Evolutionary conservation across 2,113 vertebrate species (phyloP).

Genomic region (Hydropotes inermis): DNA sequence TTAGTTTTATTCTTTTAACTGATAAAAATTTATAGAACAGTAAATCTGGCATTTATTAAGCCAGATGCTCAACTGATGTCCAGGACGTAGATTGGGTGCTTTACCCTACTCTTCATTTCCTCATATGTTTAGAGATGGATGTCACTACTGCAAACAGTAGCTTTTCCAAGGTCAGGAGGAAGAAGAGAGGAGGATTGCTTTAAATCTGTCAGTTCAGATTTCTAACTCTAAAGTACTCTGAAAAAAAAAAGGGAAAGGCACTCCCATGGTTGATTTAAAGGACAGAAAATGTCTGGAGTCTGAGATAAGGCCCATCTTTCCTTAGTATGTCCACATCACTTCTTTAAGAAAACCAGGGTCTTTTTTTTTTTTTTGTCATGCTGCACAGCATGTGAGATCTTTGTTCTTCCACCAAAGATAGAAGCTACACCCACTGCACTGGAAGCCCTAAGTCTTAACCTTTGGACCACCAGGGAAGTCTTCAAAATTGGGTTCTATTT

Average conservation of each 20-base stretch:
- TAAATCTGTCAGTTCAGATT: background rate
- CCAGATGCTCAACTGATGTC: background rate
- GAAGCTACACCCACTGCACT: background rate
- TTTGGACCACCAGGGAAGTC: background rate
- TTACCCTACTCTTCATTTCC: background rate
- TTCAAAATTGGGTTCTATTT: background rate
- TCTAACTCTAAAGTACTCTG: background rate
- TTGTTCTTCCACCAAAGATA: background rate
- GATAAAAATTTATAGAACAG: background rate
- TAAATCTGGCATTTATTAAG: background rate
- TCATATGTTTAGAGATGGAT: background rate
- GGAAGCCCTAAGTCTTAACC: background rate
- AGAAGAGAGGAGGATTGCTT: background rate
- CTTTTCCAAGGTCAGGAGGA: background rate
- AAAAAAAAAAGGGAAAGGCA: background rate
- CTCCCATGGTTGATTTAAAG: background rate
- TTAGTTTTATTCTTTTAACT: background rate
- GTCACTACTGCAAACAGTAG: background rate
- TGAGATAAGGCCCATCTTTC: background rate
- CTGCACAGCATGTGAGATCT: background rate
- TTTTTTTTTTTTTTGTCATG: background rate
- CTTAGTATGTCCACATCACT: background rate
- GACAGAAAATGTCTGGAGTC: background rate
- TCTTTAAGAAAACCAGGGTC: background rate
- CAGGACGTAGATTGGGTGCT: background rate